These are phyloP conservation scores for Cynaeus angustus DNA, from an alignment of 2,888 invertebrate species.

Conservation along the genomic window DNA sequence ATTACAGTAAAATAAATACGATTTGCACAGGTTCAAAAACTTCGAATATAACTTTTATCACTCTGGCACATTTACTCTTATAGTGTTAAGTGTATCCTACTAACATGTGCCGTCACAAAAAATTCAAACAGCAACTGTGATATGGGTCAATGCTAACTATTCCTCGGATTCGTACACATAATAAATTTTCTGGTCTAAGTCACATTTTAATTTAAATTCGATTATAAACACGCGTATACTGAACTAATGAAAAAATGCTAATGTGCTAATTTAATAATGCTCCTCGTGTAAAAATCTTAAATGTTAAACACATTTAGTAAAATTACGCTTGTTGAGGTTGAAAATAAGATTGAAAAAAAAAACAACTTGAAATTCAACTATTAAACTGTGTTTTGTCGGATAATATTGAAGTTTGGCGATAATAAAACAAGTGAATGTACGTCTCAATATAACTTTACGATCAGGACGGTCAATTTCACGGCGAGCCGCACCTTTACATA, in stretches of 20 bases:
- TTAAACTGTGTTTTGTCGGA: not conserved
- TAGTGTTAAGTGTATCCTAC: not conserved
- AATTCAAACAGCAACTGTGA: too few species aligned
- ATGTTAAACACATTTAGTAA: slow-evolving; percentile 7
- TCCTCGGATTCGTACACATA: too few species aligned
- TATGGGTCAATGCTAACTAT: too few species aligned
- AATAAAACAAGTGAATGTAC: slow-evolving; percentile 7
- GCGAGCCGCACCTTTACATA: not conserved
- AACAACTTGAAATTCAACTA: not conserved
- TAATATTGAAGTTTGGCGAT: not conserved
- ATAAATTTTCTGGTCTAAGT: too few species aligned
- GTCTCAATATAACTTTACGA: too few species aligned
- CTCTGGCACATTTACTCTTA: not conserved
- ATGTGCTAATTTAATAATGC: slow-evolving; percentile 24
- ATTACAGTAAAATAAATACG: not conserved
- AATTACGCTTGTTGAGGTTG: not conserved
- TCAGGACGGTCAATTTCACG: too few species aligned
- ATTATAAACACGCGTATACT: slow-evolving; percentile 1
- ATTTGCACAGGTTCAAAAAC: not conserved
- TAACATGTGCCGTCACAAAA: not conserved
- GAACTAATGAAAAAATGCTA: slow-evolving; percentile 4
- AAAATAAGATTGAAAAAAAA: too few species aligned
- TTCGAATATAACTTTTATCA: not conserved
- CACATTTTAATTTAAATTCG: not conserved
- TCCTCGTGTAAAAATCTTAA: not conserved